These are phyloP conservation scores for Gryllus longicercus DNA, from an alignment of 2,888 invertebrate genomes.

Conservation along the genomic window DNA sequence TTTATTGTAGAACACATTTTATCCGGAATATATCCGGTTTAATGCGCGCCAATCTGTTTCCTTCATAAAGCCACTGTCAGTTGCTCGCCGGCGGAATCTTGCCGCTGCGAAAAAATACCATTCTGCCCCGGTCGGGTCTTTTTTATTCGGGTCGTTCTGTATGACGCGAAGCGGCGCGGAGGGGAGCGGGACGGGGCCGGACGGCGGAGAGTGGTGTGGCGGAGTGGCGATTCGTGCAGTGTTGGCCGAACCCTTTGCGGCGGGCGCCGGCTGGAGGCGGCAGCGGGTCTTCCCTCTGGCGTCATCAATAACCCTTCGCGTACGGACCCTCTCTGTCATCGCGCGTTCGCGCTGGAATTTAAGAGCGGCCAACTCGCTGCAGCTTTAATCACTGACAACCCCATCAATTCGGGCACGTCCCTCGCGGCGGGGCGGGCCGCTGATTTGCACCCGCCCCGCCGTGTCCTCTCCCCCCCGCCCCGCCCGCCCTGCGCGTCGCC, in stretches of 20 bases:
- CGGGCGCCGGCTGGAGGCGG: not conserved
- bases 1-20: slow-evolving; percentile 17
- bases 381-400: slow-evolving; percentile 10
- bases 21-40: slow-evolving; percentile 17
- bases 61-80: slow-evolving; percentile 10
- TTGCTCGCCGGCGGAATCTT: not conserved
- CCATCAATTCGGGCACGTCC: not conserved
- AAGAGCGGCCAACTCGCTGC: not conserved
- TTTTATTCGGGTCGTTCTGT: not conserved
- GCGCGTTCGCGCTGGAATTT: slow-evolving; percentile 17
- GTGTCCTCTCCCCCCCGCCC: not conserved
- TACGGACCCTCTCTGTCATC: slow-evolving; percentile 8
- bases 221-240: not conserved
- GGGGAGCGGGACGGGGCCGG: not conserved
- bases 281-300: not conserved
- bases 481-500: not conserved
- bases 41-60: not conserved
- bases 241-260: not conserved
- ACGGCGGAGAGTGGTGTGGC: not conserved
- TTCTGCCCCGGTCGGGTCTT: not conserved
- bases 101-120: not conserved
- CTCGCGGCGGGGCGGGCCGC: not conserved
- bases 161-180: not conserved
- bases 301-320: not conserved
- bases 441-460: not conserved